Base-by-base conservation (phyloP, 2,113 vertebrate species). In the Nothobranchius furzeri region DNA sequence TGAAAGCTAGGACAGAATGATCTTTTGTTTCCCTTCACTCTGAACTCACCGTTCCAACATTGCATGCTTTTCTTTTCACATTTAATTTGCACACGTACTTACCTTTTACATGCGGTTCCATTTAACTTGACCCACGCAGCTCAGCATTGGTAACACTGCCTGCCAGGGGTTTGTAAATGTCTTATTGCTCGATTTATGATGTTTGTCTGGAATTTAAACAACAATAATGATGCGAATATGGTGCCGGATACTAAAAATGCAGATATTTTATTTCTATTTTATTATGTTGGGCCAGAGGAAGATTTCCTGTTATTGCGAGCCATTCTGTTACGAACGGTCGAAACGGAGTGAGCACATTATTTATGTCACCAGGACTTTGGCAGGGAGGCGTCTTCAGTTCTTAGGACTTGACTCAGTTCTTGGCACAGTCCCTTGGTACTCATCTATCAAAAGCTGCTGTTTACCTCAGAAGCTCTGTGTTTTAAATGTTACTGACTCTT, bases 231-330 rank as follows among this genome's bases (percentile, higher is more conserved):
- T 66, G 60, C 81, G 67, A 76, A 75, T 85, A 73, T 76, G 70
- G 56, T 60, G 56, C 20, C 47, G 52, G 76, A 86, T 75, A 84
- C 47, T 59, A 76, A 84, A 85, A 84, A 56, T 37, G 12, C 72
- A 86, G 83, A 88, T 86, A 71, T 69, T 85, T 47, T 14, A 73
- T 79, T 82, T 78, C 85, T 75, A 13, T 78, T 84, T 76, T 54
- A 75, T 66, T 87, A 9, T 50, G 17, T 10, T 20, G 48, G 86
- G 82, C 82, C 6, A 5, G 46, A 73, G 14, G 45, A 72, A 81
- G 71, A 78, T 82, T 85, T 91, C 88, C 87, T 92, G 90, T 90
- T 90, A 88, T 91, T 90, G 80, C 40, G 55, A 83, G 55, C 36
- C 54, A 20, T 71, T 66, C 75, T 78, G 63, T 81, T 77, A 78